Base-by-base conservation (phyloP, 2,888 invertebrate genomes). In the Diogma glabrata region DNA sequence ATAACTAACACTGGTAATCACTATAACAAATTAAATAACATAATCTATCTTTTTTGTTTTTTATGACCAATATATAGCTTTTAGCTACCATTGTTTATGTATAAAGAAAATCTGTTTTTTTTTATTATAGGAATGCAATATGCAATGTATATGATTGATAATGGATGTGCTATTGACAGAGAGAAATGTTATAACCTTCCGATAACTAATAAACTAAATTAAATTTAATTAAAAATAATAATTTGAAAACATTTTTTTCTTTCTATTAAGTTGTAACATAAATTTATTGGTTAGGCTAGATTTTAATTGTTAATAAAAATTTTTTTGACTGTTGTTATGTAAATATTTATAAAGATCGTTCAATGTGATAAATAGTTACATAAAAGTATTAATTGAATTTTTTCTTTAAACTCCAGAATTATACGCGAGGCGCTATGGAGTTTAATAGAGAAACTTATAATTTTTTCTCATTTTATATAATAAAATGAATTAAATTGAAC, bases 161-260 rank as follows among this genome's bases (percentile, higher is more conserved):
- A 56, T 46, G 53, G 52, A 28, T 56, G 56, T 47, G 40, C 52
- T 30, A 33, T 43, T 22, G 51, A 56, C 22, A 53, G 52, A 49
- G 53, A 49, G 23, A 54, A 54, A 47, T 56, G 56, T 46, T 56
- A 54, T 43, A 43, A 22, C 14, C 30, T 30, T 22, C 10, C 8
- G 28, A 17, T 6, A 43, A 14, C 6, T 20, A 22, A 23, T 43
- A 20, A 20, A 20, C 23, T 3, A 22, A 4, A 19, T 43, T 19
- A n/a, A 12, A n/a, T n/a, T 9, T 19, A 17, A 17, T 38, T 38
- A 4, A 19, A 19, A 10, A 3, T 3, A 28, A 28, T 22, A 22
- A 43, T 43, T 22, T 43, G 23, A 19, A 28, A 12, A 12, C 10
- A 43, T 43, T 7, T 43, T 22, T 43, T 43, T 43, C 20, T 22